Conservation (phyloP, 2,113 vertebrate genomes). For the Megalops atlanticus region DNA sequence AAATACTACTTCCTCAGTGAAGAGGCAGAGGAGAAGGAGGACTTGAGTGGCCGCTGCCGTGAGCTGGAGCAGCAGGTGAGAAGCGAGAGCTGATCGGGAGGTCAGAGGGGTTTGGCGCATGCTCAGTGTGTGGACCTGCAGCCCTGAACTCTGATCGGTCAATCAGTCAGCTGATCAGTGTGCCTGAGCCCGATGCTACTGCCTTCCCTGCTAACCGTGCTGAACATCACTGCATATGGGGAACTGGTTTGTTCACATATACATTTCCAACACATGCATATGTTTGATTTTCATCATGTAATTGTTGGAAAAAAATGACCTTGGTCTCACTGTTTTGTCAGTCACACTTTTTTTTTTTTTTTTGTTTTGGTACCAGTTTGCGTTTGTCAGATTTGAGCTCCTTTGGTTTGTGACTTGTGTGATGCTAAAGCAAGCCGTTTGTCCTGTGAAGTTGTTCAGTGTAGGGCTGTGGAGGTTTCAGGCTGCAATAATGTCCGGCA, state of each 20-base stretch:
- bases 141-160: neutral
- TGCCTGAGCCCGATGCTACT: neutral
- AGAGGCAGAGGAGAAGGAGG: slow-evolving; percentile 74
- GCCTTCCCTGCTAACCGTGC: neutral
- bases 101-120: neutral
- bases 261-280: neutral
- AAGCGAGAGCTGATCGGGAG: neutral
- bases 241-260: neutral
- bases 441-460: slow-evolving; percentile 62
- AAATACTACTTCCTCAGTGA: slow-evolving; percentile 91
- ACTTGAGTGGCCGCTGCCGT: slow-evolving; percentile 73
- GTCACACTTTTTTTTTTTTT: too few species aligned
- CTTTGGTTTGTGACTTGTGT: slow-evolving; percentile 52
- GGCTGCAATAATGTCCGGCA: slow-evolving; percentile 45
- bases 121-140: neutral
- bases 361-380: neutral
- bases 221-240: neutral
- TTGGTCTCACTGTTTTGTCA: too few species aligned
- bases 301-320: neutral
- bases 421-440: slow-evolving; percentile 63
- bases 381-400: slow-evolving; percentile 43
- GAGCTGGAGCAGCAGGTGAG: slow-evolving; percentile 84
- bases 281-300: neutral
- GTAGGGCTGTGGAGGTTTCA: slow-evolving; percentile 52
- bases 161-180: neutral